Conservation (phyloP, 2,797 vertebrate species). For the Pygocentrus nattereri region DNA sequence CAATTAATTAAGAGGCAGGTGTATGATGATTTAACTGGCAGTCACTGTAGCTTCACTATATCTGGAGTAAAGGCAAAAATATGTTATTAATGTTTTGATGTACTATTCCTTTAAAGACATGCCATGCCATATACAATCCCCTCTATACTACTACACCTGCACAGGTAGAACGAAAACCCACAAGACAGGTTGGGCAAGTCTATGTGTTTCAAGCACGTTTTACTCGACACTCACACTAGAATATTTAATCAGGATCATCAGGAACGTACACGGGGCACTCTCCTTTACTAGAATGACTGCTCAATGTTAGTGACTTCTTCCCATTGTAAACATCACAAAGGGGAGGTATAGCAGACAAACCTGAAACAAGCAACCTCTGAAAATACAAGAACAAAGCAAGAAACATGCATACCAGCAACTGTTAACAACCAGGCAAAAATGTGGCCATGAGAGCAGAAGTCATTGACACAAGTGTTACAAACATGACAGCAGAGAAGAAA, state of each 20-base stretch:
- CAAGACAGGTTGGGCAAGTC: slow-evolving; percentile 21
- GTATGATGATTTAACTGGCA: not conserved
- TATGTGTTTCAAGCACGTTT: not conserved
- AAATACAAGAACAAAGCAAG: not conserved
- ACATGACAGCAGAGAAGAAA: slow-evolving; percentile 25
- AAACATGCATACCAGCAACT: slow-evolving; percentile 7
- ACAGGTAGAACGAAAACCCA: not conserved
- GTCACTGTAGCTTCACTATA: not conserved
- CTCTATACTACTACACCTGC: not conserved
- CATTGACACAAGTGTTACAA: not conserved
- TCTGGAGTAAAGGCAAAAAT: not conserved
- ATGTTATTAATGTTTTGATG: not conserved
- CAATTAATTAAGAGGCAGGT: too few relatives aligned
- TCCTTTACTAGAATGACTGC: too few relatives aligned
- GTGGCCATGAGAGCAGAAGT: slow-evolving; percentile 10
- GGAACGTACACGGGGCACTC: not conserved
- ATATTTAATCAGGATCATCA: not conserved
- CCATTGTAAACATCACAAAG: too few relatives aligned
- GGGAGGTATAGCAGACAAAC: not conserved
- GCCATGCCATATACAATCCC: not conserved
- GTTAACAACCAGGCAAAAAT: slow-evolving; percentile 3
- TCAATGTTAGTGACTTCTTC: too few relatives aligned
- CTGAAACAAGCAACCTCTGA: not conserved
- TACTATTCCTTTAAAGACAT: not conserved
- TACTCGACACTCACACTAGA: not conserved